A percentile compares a stretch with the other conserved stretches of the same genome.
Evolutionary conservation across 2,113 vertebrate species (phyloP).

Genomic region (Platysteira castanea): DNA sequence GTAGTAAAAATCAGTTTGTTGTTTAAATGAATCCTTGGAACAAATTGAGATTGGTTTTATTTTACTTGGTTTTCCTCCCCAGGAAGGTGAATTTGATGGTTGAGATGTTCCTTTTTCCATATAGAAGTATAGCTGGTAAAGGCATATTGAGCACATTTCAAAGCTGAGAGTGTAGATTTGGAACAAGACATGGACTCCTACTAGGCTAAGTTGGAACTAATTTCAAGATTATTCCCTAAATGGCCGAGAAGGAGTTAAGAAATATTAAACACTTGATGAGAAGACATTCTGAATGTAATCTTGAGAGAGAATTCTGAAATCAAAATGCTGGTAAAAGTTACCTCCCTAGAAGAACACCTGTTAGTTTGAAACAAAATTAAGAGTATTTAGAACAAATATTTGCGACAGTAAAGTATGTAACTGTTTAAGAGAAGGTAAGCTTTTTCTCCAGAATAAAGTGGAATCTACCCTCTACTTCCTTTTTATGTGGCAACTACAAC

Average conservation of each 20-base stretch:
- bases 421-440: neutral
- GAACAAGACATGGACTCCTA: accelerated
- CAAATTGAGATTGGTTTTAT: neutral
- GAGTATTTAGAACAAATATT: neutral
- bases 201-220: neutral
- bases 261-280: neutral
- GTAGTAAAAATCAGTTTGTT: slow-evolving; percentile 48
- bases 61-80: neutral
- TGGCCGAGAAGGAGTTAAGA: neutral
- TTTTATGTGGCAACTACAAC: neutral
- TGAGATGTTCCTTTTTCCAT: neutral
- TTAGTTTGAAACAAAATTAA: neutral
- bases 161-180: neutral
- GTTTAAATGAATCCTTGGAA: slow-evolving; percentile 26
- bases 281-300: neutral
- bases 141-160: accelerated
- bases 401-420: neutral
- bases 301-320: neutral
- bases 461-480: neutral
- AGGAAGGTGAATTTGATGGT: neutral
- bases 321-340: neutral
- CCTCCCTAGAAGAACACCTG: neutral
- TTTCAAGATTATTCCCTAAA: neutral
- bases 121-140: neutral
- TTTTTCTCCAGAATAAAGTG: neutral